Conservation (phyloP, 2,888 invertebrate genomes). For the Caenorhabditis sp. region DNA sequence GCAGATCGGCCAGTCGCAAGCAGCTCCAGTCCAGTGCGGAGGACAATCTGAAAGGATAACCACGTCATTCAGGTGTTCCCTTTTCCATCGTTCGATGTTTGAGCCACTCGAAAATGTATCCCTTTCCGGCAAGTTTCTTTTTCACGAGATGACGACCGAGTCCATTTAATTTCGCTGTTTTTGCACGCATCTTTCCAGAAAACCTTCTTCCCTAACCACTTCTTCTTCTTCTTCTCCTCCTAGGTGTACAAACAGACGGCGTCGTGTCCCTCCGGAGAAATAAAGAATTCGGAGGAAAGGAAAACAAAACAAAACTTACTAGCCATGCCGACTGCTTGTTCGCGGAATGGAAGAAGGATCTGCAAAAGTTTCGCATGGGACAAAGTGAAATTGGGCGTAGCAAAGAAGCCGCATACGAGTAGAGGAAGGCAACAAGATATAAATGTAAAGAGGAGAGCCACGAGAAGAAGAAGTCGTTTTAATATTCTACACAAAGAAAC, state of each 20-base stretch:
- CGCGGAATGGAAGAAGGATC: conserved; percentile 22
- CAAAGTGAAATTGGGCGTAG: conserved; percentile 55
- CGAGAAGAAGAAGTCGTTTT: conserved; percentile 22
- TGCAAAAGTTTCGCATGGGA: conserved; percentile 38
- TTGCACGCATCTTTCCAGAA: conserved; percentile 18
- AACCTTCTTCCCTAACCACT: background rate
- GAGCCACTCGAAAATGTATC: no score
- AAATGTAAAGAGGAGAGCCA: conserved; percentile 18
- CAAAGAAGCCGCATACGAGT: background rate
- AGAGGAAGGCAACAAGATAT: conserved; percentile 7
- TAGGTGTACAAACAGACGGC: conserved; percentile 26
- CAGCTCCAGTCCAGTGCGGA: conserved; percentile 57
- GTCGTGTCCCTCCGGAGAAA: conserved; percentile 25
- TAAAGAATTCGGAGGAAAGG: conserved; percentile 16
- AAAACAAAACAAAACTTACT: conserved; percentile 37
- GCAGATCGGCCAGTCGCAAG: conserved; percentile 63
- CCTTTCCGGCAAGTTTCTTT: no score
- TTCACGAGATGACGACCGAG: background rate
- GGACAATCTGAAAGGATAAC: conserved; percentile 48
- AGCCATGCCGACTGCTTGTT: conserved; percentile 23
- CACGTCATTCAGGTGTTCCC: no score
- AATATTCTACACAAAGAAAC: conserved; percentile 40
- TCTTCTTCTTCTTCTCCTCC: background rate
- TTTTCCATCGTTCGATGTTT: no score
- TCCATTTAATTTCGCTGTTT: conserved; percentile 20